Evolutionary conservation across 2,113 vertebrate genomes (phyloP).

Genomic region (Trichomycterus rosablanca): DNA sequence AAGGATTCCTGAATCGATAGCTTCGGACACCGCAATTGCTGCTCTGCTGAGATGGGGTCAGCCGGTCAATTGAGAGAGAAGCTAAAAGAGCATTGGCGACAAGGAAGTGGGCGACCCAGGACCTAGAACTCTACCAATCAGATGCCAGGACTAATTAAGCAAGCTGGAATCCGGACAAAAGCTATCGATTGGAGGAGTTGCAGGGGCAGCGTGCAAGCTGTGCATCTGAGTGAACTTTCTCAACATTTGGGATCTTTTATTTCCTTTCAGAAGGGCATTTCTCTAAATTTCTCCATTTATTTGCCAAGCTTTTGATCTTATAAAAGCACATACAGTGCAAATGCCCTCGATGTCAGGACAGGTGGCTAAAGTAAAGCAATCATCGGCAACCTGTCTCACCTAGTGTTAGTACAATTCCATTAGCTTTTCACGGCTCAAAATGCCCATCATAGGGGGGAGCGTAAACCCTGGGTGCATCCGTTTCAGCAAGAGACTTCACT

Average conservation of each 20-base stretch:
- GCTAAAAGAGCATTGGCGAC: conserved; percentile 7
- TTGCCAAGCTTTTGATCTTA: conserved; percentile 11
- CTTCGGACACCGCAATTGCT: conserved; percentile 14
- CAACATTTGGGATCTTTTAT: conserved; percentile 22
- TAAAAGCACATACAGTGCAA: neutral
- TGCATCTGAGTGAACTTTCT: conserved; percentile 17
- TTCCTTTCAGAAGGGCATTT: conserved; percentile 9
- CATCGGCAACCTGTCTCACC: conserved; percentile 29
- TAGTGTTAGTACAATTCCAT: conserved; percentile 19
- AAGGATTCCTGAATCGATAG: conserved; percentile 34
- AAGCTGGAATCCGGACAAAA: conserved; percentile 14
- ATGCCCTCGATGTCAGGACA: conserved; percentile 31
- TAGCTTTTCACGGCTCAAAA: conserved; percentile 32
- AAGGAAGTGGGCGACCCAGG: conserved; percentile 1
- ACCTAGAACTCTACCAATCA: conserved; percentile 2
- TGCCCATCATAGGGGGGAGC: conserved; percentile 6
- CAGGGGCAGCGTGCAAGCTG: neutral
- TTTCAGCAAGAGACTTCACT: conserved; percentile 1
- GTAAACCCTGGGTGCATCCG: neutral
- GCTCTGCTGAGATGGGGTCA: conserved; percentile 33
- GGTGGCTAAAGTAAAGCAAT: conserved; percentile 27
- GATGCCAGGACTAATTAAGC: conserved; percentile 23
- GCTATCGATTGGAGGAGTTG: conserved; percentile 30
- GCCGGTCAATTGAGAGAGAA: conserved; percentile 13
- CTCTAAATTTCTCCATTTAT: conserved; percentile 3